These are phyloP conservation scores for Glyphotaelius pellucidus DNA, from an alignment of 2,888 invertebrate species.

Conservation along the genomic window DNA sequence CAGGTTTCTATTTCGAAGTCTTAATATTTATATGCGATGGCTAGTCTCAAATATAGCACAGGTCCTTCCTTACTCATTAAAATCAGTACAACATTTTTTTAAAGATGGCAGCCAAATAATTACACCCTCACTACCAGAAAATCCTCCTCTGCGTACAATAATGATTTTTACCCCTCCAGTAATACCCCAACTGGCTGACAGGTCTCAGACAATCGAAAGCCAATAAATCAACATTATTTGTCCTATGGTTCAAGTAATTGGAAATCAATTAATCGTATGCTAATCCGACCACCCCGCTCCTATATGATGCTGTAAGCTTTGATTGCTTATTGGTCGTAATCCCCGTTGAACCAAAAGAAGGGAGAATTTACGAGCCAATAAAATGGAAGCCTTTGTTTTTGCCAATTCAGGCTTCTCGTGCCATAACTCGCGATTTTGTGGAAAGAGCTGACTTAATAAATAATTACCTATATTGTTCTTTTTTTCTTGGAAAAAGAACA, in stretches of 20 bases:
- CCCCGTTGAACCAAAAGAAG: conserved; percentile 42
- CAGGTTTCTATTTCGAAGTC: no score
- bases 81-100: not conserved
- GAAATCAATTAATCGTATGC: conserved; percentile 65
- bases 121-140: not conserved
- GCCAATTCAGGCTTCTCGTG: conserved; percentile 24
- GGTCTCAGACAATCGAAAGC: conserved; percentile 48
- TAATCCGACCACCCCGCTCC: conserved; percentile 46
- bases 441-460: conserved; percentile 17
- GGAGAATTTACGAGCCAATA: conserved; percentile 60
- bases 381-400: conserved; percentile 51
- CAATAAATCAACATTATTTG: conserved; percentile 51
- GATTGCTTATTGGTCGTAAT: conserved; percentile 63
- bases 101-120: not conserved
- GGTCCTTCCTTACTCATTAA: not conserved
- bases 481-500: not conserved
- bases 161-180: conserved; percentile 22
- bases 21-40: not conserved
- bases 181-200: not conserved
- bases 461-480: conserved; percentile 27
- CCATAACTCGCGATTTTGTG: conserved; percentile 23
- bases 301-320: conserved; percentile 51
- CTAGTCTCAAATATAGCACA: not conserved
- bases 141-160: not conserved
- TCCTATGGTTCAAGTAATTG: conserved; percentile 58